Conservation (phyloP, 2,888 invertebrate genomes). For the Drosophila emarginata region DNA sequence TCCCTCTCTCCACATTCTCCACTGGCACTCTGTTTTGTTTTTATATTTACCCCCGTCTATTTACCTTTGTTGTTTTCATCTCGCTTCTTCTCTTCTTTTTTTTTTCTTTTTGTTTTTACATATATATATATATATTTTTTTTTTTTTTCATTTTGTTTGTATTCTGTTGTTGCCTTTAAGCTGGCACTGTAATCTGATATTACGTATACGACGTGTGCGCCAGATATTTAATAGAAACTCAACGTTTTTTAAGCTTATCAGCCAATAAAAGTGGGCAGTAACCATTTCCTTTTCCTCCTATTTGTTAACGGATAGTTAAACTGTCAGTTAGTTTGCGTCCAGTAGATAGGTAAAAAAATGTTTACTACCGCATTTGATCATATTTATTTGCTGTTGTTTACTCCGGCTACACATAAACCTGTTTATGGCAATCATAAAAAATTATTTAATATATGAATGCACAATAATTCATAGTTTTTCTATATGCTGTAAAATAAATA, state of each 20-base stretch:
- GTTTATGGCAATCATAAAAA: constrained; percentile 46
- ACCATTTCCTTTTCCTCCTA: constrained; percentile 25
- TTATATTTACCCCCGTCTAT: constrained; percentile 42
- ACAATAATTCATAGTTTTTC: too few species aligned
- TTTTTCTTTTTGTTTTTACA: constrained; percentile 37
- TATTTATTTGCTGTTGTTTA: constrained; percentile 39
- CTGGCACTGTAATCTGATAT: constrained; percentile 71
- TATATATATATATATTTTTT: constrained; percentile 12
- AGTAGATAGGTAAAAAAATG: background rate
- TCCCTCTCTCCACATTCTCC: background rate
- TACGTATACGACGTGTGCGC: constrained; percentile 72
- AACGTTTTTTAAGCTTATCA: constrained; percentile 64
- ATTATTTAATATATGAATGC: constrained; percentile 18
- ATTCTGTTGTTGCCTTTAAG: constrained; percentile 59
- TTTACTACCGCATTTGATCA: constrained; percentile 33
- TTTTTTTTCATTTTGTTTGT: constrained; percentile 35
- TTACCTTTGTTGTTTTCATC: constrained; percentile 73
- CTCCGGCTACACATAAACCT: constrained; percentile 29
- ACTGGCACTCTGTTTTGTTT: constrained; percentile 24
- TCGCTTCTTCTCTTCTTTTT: constrained; percentile 52
- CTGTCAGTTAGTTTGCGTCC: constrained; percentile 43
- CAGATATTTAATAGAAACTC: constrained; percentile 74
- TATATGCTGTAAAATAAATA: constrained; percentile 21
- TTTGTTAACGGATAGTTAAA: constrained; percentile 55
- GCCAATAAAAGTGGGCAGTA: constrained; percentile 56